These are phyloP conservation scores for Drosophila equinoxialis DNA, from an alignment of 1,140 invertebrate genomes.

Conservation along the genomic window DNA sequence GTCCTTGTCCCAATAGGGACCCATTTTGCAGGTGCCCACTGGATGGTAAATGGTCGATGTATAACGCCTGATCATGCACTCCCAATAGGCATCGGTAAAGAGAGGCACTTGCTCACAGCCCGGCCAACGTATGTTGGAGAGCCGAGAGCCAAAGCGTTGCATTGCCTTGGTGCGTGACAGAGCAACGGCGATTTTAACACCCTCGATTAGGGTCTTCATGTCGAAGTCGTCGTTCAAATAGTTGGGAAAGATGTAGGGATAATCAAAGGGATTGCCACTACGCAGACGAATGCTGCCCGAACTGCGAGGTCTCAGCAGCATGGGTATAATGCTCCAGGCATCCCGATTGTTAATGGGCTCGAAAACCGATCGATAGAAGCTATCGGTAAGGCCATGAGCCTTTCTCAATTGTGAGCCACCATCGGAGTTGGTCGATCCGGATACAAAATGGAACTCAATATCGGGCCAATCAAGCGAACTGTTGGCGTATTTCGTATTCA, in stretches of 20 bases:
- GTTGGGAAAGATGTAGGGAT: slow-evolving; percentile 96
- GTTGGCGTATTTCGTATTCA: slow-evolving; percentile 95
- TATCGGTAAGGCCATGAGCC: slow-evolving; percentile 89
- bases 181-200: slow-evolving; percentile 90
- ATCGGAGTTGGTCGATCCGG: slow-evolving; percentile 94
- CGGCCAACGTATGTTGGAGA: slow-evolving; percentile 88
- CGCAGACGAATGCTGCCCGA: slow-evolving; percentile 91
- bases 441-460: slow-evolving; percentile 96
- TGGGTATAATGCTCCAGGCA: slow-evolving; percentile 93
- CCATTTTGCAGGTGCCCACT: slow-evolving; percentile 96
- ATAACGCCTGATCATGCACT: slow-evolving; percentile 92
- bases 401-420: slow-evolving; percentile 92
- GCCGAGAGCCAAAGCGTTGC: slow-evolving; percentile 87
- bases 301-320: slow-evolving; percentile 91
- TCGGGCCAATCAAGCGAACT: slow-evolving; percentile 93
- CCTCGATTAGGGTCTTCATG: slow-evolving; percentile 91
- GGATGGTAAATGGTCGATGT: slow-evolving; percentile 94
- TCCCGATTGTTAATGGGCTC: slow-evolving; percentile 90
- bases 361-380: slow-evolving; percentile 89
- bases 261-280: slow-evolving; percentile 93
- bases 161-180: slow-evolving; percentile 90
- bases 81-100: slow-evolving; percentile 90
- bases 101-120: slow-evolving; percentile 87
- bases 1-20: slow-evolving; percentile 90
- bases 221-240: slow-evolving; percentile 93